A percentile compares a stretch with the other conserved stretches of the same genome.
phyloP scores from a whole-genome alignment of 2,797 vertebrate species.

The Parauchenoglanis ngamensis region DNA sequence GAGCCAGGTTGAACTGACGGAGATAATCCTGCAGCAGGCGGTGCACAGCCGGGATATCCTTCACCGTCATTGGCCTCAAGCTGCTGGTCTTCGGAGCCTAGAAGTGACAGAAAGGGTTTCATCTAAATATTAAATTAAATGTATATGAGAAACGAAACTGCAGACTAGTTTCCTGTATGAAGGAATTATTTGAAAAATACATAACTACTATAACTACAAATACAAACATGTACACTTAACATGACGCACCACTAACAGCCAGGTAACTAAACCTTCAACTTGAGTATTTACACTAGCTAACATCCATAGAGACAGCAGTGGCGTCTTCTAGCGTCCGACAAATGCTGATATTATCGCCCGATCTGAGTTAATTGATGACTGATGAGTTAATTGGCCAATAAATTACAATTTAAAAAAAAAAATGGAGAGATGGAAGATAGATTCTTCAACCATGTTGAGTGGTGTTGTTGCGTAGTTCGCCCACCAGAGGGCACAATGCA shows the following conservation, averaged over 20 bases:
- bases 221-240: neutral
- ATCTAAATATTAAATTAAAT: too few relatives aligned
- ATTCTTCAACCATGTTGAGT: too few relatives aligned
- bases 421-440: too few relatives aligned
- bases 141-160: neutral
- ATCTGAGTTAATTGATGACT: too few relatives aligned
- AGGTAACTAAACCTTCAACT: neutral
- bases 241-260: neutral
- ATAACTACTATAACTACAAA: neutral
- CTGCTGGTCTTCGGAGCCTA: conserved; percentile 87
- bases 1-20: conserved; percentile 90
- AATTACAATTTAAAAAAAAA: too few relatives aligned
- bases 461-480: too few relatives aligned
- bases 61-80: conserved; percentile 88
- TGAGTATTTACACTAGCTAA: neutral
- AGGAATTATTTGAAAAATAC: neutral
- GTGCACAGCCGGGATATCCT: conserved; percentile 86
- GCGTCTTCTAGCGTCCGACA: neutral
- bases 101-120: neutral
- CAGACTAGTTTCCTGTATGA: neutral
- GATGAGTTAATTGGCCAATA: too few relatives aligned
- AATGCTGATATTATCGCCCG: too few relatives aligned
- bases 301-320: neutral
- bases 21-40: conserved; percentile 86
- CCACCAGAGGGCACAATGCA: too few relatives aligned